phyloP scores from a whole-genome alignment of 2,888 invertebrate species.

The Drosophila mimica region DNA sequence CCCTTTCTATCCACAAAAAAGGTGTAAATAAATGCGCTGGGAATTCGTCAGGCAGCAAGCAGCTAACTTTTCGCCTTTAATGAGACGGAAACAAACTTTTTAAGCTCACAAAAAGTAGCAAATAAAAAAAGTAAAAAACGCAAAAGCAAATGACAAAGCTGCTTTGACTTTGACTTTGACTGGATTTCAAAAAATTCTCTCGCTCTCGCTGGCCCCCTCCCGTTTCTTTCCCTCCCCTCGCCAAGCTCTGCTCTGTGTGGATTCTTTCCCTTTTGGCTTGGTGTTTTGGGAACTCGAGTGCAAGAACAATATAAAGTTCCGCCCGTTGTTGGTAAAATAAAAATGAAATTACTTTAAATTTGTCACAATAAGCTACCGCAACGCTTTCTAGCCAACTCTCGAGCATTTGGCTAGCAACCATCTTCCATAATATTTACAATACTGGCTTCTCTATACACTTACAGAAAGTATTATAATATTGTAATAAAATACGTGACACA shows the following conservation, averaged over 20 bases:
- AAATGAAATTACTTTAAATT: conserved; percentile 82
- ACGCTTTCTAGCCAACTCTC: conserved; percentile 22
- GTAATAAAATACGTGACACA: neutral
- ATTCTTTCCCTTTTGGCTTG: conserved; percentile 30
- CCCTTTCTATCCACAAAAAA: conserved; percentile 24
- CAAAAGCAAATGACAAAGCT: conserved; percentile 54
- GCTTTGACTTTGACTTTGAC: conserved; percentile 67
- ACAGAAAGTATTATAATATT: neutral
- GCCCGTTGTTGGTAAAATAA: conserved; percentile 68
- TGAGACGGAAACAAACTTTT: conserved; percentile 78
- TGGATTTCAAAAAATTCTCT: conserved; percentile 34
- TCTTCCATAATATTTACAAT: conserved; percentile 50
- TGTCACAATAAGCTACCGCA: conserved; percentile 77
- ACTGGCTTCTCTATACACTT: conserved; percentile 33
- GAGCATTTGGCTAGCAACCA: conserved; percentile 24
- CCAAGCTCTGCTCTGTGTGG: conserved; percentile 10
- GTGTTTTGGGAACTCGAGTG: conserved; percentile 40
- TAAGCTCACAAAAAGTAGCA: conserved; percentile 26
- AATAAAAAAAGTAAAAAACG: conserved; percentile 7
- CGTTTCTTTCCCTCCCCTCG: neutral
- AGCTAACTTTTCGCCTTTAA: conserved; percentile 66
- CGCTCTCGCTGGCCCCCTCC: neutral
- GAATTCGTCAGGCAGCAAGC: conserved; percentile 67
- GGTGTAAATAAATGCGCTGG: conserved; percentile 79
- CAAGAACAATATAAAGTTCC: conserved; percentile 67